Conservation (phyloP, 1,140 invertebrate genomes). For the Drosophila lowei region DNA sequence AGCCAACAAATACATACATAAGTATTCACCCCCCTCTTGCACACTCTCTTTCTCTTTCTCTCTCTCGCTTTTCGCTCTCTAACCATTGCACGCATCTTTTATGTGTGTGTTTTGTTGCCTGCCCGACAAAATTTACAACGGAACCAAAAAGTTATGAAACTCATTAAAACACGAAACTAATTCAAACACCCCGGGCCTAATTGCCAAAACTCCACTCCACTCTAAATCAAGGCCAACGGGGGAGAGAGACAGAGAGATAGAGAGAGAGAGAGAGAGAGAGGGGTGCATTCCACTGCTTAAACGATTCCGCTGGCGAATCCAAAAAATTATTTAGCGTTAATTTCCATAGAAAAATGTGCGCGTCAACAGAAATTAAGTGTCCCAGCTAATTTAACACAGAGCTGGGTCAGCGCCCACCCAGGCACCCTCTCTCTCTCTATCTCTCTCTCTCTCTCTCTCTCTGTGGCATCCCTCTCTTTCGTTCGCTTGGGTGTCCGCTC, state of each 20-base stretch:
- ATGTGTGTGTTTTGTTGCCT: slow-evolving; percentile 42
- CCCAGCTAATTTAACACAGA: slow-evolving; percentile 78
- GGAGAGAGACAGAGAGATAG: background rate
- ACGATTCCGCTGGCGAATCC: slow-evolving; percentile 60
- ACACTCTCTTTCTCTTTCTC: background rate
- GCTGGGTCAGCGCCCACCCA: slow-evolving; percentile 39
- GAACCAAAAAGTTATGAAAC: slow-evolving; percentile 81
- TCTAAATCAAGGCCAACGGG: slow-evolving; percentile 47
- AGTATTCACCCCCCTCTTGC: slow-evolving; percentile 28
- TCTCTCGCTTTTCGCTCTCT: slow-evolving; percentile 8
- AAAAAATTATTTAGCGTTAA: slow-evolving; percentile 81
- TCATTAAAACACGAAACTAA: slow-evolving; percentile 82
- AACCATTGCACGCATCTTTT: slow-evolving; percentile 49
- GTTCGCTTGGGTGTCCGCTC: slow-evolving; percentile 1
- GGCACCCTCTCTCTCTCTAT: slow-evolving; percentile 10
- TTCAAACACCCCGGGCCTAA: slow-evolving; percentile 80
- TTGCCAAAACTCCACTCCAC: slow-evolving; percentile 53
- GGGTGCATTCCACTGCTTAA: slow-evolving; percentile 17
- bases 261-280: background rate
- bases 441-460: slow-evolving; percentile 18
- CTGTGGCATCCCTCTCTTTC: background rate
- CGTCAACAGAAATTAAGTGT: slow-evolving; percentile 81
- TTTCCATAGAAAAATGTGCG: slow-evolving; percentile 81
- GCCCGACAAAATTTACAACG: slow-evolving; percentile 73
- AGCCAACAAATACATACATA: slow-evolving; percentile 64